Base-by-base conservation (phyloP, 2,113 vertebrate genomes). In the Columba janthina region DNA sequence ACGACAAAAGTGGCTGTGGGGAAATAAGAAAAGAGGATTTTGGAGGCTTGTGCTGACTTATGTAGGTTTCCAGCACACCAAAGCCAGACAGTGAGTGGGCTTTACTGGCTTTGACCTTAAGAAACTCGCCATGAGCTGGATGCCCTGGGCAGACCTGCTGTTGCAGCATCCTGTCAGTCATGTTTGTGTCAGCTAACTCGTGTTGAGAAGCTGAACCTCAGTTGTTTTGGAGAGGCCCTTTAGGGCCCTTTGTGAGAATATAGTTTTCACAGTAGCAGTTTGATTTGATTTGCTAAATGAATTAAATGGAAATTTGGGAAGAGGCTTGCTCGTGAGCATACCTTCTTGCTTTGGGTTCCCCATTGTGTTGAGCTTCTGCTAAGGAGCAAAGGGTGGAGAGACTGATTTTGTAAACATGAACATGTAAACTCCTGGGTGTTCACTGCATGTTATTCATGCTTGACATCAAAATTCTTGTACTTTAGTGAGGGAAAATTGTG, bases 11-110 rank as follows among this genome's bases (percentile, higher is more conserved):
- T 15, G 3, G 81, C 89, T 93, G 0, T 60, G 51, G 11, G 4
- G 94, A 96, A 96, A 94, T 95, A 90, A 90, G 94, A 85, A 96
- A 96, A 96, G 96, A 95, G 96, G 96, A 97, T 96, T 94, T 86
- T 50, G 57, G 57, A 87, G 84, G 97, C 94, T 97, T 94, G 83
- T 85, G 53, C 83, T 93, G 79, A 82, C 94, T 96, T 96, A 96
- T 77, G 86, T 86, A 91, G 89, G 93, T 96, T 90, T 95, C 85
- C 69, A 96, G 87, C 9, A 5, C 44, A 81, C 70, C 51, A 53
- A 40, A 96, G 83, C 81, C 89, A 95, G 93, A 95, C 94, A 81
- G 42, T 46, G 44, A 46, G 85, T 62, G 73, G 48, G 62, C 73
- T 97, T 46, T 96, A 94, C 64, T 82, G 56, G 65, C 29, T 76